Evolutionary conservation across 1,140 invertebrate genomes (phyloP), one percentile per base, ranked within the genome.

Genomic region (Pseudomyrmex sp.): DNA sequence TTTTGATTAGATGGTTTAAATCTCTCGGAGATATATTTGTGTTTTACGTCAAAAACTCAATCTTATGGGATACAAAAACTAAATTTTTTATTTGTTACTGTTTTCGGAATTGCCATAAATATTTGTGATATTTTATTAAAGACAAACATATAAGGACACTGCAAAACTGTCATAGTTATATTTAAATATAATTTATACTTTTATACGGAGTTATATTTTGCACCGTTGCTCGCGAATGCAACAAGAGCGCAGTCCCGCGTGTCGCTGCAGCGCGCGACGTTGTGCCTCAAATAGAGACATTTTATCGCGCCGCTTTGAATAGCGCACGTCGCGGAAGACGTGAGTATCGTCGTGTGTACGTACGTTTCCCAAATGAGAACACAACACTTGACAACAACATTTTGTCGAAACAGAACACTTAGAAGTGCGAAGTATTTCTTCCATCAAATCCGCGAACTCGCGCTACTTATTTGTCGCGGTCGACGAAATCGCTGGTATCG

Each of bases 271-370:
- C 35, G 10, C 35, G 50, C 18, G 15, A 15, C 46, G 65, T 80
- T 58, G 65, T 8, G 56, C 15, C 76, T 80, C 54, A 72, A 80
- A 80, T 80, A 72, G 66, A 80, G 76, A 10, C 76, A 59, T 72
- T 80, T 35, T 70, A 80, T 15, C 20, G 58, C 9, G 54, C 54
- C 35, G 76, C 65, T 69, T 70, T 58, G 54, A 80, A 80, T 80
- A 80, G 66, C 54, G 44, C 65, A 59, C 44, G n/a, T 79, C 52
- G 52, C 52, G 12, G 52, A 70, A 72, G 46, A 70, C 44, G 48
- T n/a, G 12, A 9, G 7, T 35, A 26, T 62, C 35, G 10, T n/a
- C 20, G 12, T 10, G 7, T 58, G 8, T 15, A 23, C n/a, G n/a
- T 18, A 52, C 13, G 48, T 7, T 8, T 72, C 15, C 20, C 20